A percentile compares a stretch with the other conserved stretches of the same genome.
phyloP scores from a whole-genome alignment of 2,113 vertebrate species.

The Apteryx mantelli region DNA sequence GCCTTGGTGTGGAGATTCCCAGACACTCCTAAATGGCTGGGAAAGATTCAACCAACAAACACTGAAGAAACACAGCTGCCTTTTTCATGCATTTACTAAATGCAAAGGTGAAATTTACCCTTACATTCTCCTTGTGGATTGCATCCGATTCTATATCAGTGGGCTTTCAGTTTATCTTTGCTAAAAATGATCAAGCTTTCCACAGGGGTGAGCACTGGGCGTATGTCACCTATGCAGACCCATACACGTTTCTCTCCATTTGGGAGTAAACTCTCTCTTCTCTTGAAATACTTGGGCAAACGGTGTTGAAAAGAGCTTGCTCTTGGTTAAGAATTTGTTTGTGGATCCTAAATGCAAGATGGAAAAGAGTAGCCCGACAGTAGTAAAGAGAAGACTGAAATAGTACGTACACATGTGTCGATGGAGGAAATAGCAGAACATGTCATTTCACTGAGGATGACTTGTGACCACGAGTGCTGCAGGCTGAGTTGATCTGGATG shows the following conservation, averaged over 20 bases:
- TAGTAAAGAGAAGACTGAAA: not conserved
- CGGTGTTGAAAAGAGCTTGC: not conserved
- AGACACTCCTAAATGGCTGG: not conserved
- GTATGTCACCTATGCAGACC: not conserved
- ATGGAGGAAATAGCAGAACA: not conserved
- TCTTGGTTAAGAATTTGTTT: not conserved
- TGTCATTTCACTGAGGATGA: not conserved
- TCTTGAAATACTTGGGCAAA: not conserved
- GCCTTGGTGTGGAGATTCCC: not conserved
- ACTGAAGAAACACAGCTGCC: too few relatives aligned
- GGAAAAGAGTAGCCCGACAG: not conserved
- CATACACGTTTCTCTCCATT: rapidly evolving
- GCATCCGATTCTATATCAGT: not conserved
- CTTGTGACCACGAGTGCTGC: rapidly evolving
- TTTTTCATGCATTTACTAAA: not conserved
- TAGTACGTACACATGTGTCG: not conserved
- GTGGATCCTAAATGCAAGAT: not conserved
- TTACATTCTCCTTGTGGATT: not conserved
- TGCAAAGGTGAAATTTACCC: not conserved
- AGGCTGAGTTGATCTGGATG: not conserved
- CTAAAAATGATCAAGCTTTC: rapidly evolving
- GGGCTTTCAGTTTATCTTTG: not conserved
- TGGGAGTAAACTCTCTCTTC: not conserved
- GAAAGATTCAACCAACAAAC: not conserved
- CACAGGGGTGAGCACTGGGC: not conserved